phyloP scores from a whole-genome alignment of 2,888 invertebrate genomes.

The Ectobius pallidus region DNA sequence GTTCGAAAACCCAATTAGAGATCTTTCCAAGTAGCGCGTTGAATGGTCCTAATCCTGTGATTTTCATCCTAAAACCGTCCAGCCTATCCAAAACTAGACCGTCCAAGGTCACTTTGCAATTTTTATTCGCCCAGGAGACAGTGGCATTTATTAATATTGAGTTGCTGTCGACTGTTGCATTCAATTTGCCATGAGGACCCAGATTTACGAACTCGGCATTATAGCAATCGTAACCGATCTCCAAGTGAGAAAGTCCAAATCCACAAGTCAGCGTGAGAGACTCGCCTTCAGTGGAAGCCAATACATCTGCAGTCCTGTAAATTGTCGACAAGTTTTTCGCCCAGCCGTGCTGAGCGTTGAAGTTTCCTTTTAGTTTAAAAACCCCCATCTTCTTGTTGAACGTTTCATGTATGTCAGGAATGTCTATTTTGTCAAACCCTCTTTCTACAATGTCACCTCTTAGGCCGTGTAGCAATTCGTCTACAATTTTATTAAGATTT shows the following conservation, averaged over 20 bases:
- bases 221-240: slow-evolving; percentile 23
- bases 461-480: slow-evolving; percentile 13
- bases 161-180: slow-evolving; percentile 1
- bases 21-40: not conserved
- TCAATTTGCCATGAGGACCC: not conserved
- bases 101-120: not conserved
- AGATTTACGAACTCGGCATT: not conserved
- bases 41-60: not conserved
- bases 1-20: not conserved
- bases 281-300: not conserved
- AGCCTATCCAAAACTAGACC: not conserved
- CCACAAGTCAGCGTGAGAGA: not conserved
- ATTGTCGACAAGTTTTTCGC: slow-evolving; percentile 14
- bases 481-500: slow-evolving; percentile 15
- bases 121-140: not conserved
- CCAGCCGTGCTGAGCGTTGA: slow-evolving; percentile 27
- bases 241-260: slow-evolving; percentile 8
- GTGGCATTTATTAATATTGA: slow-evolving; percentile 3
- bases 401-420: slow-evolving; percentile 25
- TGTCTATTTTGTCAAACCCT: not conserved
- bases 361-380: slow-evolving; percentile 4
- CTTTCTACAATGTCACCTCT: not conserved
- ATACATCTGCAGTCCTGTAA: slow-evolving; percentile 21
- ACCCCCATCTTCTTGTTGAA: slow-evolving; percentile 4
- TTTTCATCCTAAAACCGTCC: not conserved